Conservation (phyloP, 2,113 vertebrate species). For the Haplotaxodon microlepis region DNA sequence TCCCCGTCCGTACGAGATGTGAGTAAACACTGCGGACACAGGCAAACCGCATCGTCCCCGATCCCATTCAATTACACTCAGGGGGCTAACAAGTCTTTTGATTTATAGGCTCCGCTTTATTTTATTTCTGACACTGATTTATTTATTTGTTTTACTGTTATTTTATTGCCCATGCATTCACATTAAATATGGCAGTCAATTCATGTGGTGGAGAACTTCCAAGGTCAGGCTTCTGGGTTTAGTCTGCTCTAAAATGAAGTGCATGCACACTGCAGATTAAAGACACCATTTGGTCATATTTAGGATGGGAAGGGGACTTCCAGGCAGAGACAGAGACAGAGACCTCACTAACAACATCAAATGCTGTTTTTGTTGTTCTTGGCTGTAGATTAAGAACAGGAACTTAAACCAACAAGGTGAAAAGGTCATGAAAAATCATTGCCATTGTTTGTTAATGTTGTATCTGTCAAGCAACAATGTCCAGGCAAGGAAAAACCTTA, state of each 20-base stretch:
- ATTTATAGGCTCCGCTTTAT: constrained; percentile 24
- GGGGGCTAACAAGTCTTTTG: neutral
- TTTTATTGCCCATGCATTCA: constrained; percentile 41
- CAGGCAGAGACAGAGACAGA: constrained; percentile 40
- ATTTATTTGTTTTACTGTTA: constrained; percentile 56
- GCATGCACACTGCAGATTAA: constrained; percentile 47
- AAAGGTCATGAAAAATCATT: constrained; percentile 17
- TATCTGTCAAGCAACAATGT: neutral
- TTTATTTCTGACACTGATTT: constrained; percentile 45
- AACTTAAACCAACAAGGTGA: constrained; percentile 15
- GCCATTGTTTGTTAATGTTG: neutral
- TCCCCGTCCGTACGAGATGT: constrained; percentile 38
- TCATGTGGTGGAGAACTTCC: constrained; percentile 43
- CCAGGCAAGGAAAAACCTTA: neutral
- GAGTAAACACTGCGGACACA: constrained; percentile 69
- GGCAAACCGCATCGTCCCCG: constrained; percentile 34
- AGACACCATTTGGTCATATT: constrained; percentile 60
- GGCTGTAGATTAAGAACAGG: constrained; percentile 26
- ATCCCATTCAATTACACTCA: constrained; percentile 11
- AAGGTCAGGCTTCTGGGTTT: constrained; percentile 60
- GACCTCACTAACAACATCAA: constrained; percentile 49
- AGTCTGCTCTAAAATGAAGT: constrained; percentile 52
- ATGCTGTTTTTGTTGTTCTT: constrained; percentile 36
- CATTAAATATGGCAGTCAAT: constrained; percentile 27
- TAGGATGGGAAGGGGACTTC: constrained; percentile 63